Conservation (phyloP, 2,888 invertebrate genomes). For the Nomada ferruginata region DNA sequence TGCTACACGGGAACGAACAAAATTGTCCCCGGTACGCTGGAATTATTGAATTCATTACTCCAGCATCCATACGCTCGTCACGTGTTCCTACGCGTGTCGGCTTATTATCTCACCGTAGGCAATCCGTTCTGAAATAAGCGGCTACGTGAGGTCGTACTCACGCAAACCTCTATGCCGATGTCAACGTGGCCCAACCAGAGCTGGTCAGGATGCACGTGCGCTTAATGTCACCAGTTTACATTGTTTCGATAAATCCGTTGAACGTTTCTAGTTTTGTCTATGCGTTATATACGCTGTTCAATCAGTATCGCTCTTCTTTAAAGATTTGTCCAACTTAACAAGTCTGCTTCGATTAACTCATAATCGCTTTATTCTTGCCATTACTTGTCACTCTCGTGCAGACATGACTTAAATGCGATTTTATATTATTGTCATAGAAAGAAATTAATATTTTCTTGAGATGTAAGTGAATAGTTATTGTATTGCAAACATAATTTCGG, state of each 20-base stretch:
- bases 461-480: no score
- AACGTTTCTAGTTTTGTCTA: no score
- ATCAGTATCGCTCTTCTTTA: no score
- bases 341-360: no score
- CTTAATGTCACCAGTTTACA: constrained; percentile 17
- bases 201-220: constrained; percentile 26
- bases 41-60: constrained; percentile 66
- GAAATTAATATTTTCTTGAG: no score
- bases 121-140: constrained; percentile 70
- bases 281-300: no score
- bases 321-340: no score
- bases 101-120: constrained; percentile 74
- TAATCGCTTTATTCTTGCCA: no score
- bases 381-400: no score
- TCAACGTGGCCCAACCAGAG: constrained; percentile 3
- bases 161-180: constrained; percentile 35
- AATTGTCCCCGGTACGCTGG: constrained; percentile 20
- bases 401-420: no score
- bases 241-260: constrained; percentile 7
- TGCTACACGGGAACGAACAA: background rate
- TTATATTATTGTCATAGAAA: no score
- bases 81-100: constrained; percentile 67
- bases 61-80: constrained; percentile 44
- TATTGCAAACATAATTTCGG: no score
- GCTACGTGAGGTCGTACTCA: constrained; percentile 36